Percentiles rank a stretch among this genome's conserved stretches.
These are phyloP conservation scores for Nesidiocoris tenuis DNA, from an alignment of 2,888 invertebrate species.

Conservation along the genomic window DNA sequence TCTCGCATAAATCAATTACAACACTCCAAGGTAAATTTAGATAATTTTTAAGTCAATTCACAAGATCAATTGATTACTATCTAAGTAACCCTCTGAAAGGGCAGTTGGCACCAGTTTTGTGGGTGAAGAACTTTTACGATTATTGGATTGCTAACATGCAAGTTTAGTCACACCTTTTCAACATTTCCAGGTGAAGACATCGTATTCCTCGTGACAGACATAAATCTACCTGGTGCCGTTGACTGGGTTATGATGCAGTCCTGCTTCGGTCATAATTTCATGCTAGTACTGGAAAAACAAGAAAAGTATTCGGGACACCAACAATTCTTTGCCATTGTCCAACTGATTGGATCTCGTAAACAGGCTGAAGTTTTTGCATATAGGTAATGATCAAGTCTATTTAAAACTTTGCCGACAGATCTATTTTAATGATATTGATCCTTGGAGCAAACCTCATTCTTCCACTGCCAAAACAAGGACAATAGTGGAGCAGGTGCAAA, in stretches of 20 bases:
- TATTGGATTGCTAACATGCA: too few relatives aligned
- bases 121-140: too few relatives aligned
- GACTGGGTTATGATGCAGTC: slow-evolving; percentile 99
- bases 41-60: background rate
- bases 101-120: too few relatives aligned
- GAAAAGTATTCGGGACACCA: slow-evolving; percentile 96
- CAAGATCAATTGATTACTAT: background rate
- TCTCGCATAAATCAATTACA: slow-evolving; percentile 96
- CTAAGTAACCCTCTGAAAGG: too few relatives aligned
- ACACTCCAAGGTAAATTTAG: slow-evolving; percentile 77
- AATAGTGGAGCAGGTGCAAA: too few relatives aligned
- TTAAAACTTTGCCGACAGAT: too few relatives aligned
- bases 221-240: slow-evolving; percentile 97
- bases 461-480: too few relatives aligned
- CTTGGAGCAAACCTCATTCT: too few relatives aligned
- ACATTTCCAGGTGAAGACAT: slow-evolving; percentile 88
- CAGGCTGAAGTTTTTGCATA: slow-evolving; percentile 99
- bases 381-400: slow-evolving; percentile 58
- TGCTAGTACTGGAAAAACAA: slow-evolving; percentile 98
- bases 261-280: slow-evolving; percentile 98
- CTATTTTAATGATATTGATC: too few relatives aligned
- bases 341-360: slow-evolving; percentile 96
- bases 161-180: too few relatives aligned
- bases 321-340: slow-evolving; percentile 97
- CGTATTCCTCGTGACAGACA: slow-evolving; percentile 98